Conservation (phyloP, 2,797 vertebrate species). For the Gallinago stenura region DNA sequence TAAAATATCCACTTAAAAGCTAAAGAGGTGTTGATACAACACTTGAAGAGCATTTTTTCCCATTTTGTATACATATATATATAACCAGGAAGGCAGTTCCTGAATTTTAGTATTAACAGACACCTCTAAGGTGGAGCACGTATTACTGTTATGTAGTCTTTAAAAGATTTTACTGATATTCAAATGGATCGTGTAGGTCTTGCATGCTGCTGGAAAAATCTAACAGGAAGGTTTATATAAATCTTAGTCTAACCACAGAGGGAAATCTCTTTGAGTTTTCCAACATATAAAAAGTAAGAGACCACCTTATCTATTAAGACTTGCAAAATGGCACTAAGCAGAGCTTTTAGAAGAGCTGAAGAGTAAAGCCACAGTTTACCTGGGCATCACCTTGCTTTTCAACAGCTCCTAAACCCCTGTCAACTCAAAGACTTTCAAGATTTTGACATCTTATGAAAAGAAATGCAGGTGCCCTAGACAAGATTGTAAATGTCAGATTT, state of each 20-base stretch:
- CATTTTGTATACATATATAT: background rate
- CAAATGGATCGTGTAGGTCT: background rate
- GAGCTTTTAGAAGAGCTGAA: background rate
- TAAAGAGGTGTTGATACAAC: constrained; percentile 62
- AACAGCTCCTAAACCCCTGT: background rate
- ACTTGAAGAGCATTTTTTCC: background rate
- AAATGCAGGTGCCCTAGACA: background rate
- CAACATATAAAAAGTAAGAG: background rate
- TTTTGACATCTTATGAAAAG: background rate
- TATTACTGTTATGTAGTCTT: background rate
- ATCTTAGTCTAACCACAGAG: background rate
- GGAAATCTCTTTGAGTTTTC: background rate
- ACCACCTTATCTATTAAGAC: background rate
- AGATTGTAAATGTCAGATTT: background rate
- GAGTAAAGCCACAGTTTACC: background rate
- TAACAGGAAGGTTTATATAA: background rate
- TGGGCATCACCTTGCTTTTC: background rate
- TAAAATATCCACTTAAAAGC: constrained; percentile 77
- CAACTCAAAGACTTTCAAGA: background rate
- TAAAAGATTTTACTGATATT: constrained; percentile 2
- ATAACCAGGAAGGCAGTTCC: constrained; percentile 20
- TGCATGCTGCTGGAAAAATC: background rate
- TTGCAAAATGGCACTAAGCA: background rate
- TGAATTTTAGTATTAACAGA: constrained; percentile 6
- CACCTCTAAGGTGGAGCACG: background rate